Conservation (phyloP, 2,888 invertebrate genomes). For the Eupithecia centaureata region DNA sequence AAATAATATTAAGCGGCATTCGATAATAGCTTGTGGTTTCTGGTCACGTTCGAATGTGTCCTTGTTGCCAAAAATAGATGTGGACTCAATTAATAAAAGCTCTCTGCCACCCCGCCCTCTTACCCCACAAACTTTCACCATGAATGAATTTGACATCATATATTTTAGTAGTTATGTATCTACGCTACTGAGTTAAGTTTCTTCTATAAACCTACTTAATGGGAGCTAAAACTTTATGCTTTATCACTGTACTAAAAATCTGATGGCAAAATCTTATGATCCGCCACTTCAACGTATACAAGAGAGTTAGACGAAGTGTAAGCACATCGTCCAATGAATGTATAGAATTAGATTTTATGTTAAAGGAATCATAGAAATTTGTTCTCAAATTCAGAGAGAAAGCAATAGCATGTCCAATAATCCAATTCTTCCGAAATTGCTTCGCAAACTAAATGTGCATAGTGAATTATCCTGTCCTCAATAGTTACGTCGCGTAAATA, state of each 20-base stretch:
- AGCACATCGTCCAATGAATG: too few species aligned
- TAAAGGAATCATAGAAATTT: background rate
- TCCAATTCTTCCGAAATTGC: background rate
- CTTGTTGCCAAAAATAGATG: conserved; percentile 62
- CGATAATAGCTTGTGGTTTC: conserved; percentile 47
- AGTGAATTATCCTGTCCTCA: background rate
- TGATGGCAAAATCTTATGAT: background rate
- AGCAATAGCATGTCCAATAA: background rate
- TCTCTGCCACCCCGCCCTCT: conserved; percentile 36
- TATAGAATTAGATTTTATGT: background rate
- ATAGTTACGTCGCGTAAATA: background rate
- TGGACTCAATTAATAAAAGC: conserved; percentile 64
- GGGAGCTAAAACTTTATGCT: too few species aligned
- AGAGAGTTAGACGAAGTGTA: background rate
- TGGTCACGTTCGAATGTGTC: conserved; percentile 59
- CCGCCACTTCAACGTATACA: background rate
- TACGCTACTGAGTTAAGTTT: too few species aligned
- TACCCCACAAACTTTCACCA: conserved; percentile 52
- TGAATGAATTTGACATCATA: conserved; percentile 54
- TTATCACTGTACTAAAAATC: background rate
- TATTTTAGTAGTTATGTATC: background rate
- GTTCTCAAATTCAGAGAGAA: background rate
- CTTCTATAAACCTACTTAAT: too few species aligned
- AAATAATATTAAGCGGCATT: conserved; percentile 19
- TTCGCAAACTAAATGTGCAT: background rate